Evolutionary conservation across 2,113 vertebrate genomes (phyloP).

Genomic region (Heteronetta atricapilla): DNA sequence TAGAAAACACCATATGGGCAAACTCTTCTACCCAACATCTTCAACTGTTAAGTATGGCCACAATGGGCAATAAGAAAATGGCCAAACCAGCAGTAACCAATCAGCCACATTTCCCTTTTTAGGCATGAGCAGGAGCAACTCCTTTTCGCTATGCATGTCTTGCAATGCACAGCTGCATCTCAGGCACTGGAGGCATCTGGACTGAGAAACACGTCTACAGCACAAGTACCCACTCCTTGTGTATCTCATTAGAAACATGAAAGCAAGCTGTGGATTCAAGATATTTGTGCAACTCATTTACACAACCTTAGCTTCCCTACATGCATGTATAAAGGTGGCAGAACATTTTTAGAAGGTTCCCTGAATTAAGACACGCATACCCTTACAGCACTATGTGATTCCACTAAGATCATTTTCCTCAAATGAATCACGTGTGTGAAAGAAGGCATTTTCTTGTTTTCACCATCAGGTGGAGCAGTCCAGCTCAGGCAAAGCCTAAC

Average conservation of each 20-base stretch:
- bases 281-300: neutral
- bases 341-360: neutral
- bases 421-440: neutral
- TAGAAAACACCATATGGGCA: neutral
- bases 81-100: neutral
- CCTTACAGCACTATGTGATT: neutral
- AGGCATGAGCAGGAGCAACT: neutral
- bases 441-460: neutral
- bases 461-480: conserved; percentile 3
- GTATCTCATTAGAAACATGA: neutral
- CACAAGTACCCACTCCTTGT: neutral
- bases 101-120: neutral
- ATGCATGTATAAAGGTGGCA: neutral
- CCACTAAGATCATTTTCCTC: neutral
- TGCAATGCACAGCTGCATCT: neutral
- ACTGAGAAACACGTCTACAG: neutral
- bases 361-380: neutral
- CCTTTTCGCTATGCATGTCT: neutral
- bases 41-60: neutral
- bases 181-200: neutral
- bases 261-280: neutral
- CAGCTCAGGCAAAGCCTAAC: neutral
- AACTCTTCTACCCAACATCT: neutral
- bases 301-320: neutral
- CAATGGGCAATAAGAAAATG: neutral